These are phyloP conservation scores for Agapornis canus DNA, from an alignment of 2,797 vertebrate genomes.

Conservation along the genomic window DNA sequence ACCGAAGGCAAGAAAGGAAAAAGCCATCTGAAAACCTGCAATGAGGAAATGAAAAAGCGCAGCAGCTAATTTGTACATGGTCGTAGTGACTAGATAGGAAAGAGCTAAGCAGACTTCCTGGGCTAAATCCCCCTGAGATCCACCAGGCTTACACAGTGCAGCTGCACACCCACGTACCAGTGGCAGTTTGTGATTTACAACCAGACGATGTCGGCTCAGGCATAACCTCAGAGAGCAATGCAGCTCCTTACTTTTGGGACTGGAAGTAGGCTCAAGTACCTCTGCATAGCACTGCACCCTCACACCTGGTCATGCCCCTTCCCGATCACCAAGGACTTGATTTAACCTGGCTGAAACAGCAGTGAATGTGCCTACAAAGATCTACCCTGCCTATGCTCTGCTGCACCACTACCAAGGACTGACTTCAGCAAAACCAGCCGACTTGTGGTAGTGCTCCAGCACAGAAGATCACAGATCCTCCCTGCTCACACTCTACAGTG, in stretches of 20 bases:
- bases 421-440: background rate
- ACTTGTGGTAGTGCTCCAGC: background rate
- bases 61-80: background rate
- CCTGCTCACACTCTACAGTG: background rate
- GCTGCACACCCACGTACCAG: rapidly evolving
- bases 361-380: background rate
- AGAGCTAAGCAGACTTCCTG: background rate
- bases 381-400: background rate
- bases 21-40: background rate
- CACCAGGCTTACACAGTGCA: background rate
- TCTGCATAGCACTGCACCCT: background rate
- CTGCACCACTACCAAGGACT: background rate
- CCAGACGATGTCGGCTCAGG: rapidly evolving
- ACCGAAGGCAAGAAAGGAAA: background rate
- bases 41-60: background rate
- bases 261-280: background rate
- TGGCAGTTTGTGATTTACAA: background rate
- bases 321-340: background rate
- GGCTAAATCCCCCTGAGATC: background rate
- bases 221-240: background rate
- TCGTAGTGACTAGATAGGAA: background rate
- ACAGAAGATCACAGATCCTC: background rate
- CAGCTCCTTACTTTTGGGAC: background rate
- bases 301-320: background rate
- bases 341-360: background rate